These are phyloP conservation scores for Steatocranus sp. DNA, from an alignment of 2,797 vertebrate genomes.

Conservation along the genomic window DNA sequence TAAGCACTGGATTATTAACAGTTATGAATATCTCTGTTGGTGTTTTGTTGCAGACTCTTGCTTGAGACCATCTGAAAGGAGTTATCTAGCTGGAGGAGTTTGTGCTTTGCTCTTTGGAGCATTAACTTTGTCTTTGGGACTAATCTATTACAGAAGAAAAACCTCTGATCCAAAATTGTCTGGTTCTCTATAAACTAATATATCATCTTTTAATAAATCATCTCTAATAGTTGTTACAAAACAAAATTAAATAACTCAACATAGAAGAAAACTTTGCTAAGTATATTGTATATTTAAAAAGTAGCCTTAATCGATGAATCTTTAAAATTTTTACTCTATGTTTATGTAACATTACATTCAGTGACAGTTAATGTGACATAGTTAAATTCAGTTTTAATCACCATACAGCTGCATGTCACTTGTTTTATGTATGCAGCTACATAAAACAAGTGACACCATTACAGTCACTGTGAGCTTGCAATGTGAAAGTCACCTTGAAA, in stretches of 20 bases:
- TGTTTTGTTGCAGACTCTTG: not conserved
- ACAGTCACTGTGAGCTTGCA: not conserved
- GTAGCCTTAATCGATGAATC: not conserved
- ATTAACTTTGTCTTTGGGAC: not conserved
- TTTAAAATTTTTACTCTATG: not conserved
- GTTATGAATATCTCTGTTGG: not conserved
- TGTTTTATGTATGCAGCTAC: not conserved
- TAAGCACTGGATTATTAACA: not conserved
- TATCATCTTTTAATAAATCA: not conserved
- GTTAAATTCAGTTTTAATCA: not conserved
- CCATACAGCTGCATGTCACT: not conserved
- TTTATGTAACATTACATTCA: not conserved
- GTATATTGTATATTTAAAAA: not conserved
- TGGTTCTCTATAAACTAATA: not conserved
- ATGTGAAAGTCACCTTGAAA: not conserved
- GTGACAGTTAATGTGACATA: not conserved
- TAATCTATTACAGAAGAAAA: not conserved
- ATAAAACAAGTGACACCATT: not conserved
- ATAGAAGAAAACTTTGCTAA: not conserved
- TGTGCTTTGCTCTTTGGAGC: not conserved
- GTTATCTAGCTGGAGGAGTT: not conserved
- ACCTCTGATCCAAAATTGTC: not conserved
- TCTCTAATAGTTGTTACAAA: not conserved
- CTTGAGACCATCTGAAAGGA: not conserved
- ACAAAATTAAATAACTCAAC: not conserved